A percentile compares a stretch with the other conserved stretches of the same genome.
These are phyloP conservation scores for Thamnophis sirtalis DNA, from an alignment of 2,113 vertebrate genomes.

Conservation along the genomic window DNA sequence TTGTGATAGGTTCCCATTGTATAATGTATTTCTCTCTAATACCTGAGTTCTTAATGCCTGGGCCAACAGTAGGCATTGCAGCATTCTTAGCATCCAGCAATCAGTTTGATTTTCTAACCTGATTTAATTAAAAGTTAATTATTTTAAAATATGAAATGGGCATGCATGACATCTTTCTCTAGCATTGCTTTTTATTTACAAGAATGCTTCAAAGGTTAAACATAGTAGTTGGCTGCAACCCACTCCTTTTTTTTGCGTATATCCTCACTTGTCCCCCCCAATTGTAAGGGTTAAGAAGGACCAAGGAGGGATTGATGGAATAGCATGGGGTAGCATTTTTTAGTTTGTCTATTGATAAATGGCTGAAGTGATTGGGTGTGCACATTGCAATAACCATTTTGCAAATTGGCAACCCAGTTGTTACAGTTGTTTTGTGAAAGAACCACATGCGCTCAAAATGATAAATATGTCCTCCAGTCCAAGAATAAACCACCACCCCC, in stretches of 20 bases:
- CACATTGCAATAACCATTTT: background rate
- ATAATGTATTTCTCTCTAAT: background rate
- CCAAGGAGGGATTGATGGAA: background rate
- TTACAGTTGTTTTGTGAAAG: background rate
- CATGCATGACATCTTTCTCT: background rate
- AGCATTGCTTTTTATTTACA: background rate
- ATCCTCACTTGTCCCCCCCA: background rate
- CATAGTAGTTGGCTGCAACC: background rate
- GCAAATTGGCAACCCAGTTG: background rate
- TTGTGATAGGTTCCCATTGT: background rate
- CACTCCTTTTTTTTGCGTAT: background rate
- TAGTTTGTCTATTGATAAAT: background rate
- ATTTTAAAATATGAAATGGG: background rate
- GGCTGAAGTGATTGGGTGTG: background rate
- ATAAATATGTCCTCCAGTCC: background rate
- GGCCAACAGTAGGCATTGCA: background rate
- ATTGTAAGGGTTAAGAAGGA: background rate
- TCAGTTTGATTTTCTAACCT: background rate
- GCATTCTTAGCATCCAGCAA: background rate
- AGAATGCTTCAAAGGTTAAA: background rate
- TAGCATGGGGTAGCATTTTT: background rate
- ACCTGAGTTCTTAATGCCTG: background rate
- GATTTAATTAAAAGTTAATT: background rate
- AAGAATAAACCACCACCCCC: background rate
- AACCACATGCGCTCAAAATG: background rate